Conservation (phyloP, 2,797 vertebrate species). For the Hypotaenidia okinawae region DNA sequence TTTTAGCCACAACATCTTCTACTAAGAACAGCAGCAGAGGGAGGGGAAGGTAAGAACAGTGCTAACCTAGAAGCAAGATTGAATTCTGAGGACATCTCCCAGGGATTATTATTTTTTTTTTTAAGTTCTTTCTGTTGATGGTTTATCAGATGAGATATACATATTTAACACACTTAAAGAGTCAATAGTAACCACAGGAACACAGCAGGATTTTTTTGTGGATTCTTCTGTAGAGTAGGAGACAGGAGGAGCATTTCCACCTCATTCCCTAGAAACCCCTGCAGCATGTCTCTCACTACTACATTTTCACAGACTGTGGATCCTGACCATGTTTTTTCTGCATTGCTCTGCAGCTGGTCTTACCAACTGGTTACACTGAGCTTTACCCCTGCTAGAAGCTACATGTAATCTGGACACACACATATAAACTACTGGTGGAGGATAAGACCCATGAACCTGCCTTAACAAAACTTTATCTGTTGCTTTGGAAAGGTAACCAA, state of each 20-base stretch:
- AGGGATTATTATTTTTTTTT: neutral
- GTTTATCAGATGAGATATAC: neutral
- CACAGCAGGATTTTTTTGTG: neutral
- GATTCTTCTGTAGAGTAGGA: neutral
- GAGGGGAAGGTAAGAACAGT: neutral
- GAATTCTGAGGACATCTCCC: neutral
- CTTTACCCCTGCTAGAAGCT: neutral
- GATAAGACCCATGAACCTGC: neutral
- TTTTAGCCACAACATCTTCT: neutral
- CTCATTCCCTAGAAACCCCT: neutral
- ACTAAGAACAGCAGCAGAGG: neutral
- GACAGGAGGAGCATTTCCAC: neutral
- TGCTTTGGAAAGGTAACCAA: neutral
- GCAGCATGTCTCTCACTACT: neutral
- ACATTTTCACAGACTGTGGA: neutral
- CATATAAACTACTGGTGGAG: neutral
- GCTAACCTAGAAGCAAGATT: neutral
- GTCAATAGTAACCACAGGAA: neutral
- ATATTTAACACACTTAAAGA: neutral
- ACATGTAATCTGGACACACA: neutral
- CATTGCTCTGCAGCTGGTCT: neutral
- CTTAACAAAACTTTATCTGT: neutral
- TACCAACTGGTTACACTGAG: neutral
- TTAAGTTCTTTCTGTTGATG: neutral
- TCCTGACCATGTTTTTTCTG: neutral